These are phyloP conservation scores for Alouatta palliata DNA, from an alignment of 2,113 vertebrate genomes.

Conservation along the genomic window DNA sequence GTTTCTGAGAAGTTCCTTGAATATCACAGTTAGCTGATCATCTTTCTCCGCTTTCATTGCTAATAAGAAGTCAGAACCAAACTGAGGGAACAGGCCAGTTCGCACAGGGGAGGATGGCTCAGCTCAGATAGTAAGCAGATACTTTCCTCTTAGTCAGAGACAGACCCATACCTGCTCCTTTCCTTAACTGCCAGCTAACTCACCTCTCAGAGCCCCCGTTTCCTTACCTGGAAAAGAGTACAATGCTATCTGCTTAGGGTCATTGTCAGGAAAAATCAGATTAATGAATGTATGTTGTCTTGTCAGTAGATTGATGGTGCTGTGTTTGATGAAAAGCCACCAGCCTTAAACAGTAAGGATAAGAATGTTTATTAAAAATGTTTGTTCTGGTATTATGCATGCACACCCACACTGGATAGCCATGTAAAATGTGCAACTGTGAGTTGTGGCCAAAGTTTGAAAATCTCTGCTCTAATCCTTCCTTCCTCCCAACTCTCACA, in stretches of 20 bases:
- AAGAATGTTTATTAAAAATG: not conserved
- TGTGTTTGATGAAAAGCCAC: not conserved
- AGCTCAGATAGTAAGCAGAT: not conserved
- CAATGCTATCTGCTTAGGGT: not conserved
- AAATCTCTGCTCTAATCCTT: not conserved
- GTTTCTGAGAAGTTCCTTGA: not conserved
- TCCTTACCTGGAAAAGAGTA: not conserved
- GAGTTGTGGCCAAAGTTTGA: not conserved
- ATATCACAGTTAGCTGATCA: not conserved
- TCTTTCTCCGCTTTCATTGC: not conserved
- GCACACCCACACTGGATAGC: not conserved
- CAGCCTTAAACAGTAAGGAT: not conserved
- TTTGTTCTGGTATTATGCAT: not conserved
- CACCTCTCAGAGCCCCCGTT: not conserved
- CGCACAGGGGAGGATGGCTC: not conserved
- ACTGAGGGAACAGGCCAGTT: not conserved
- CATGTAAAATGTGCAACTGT: not conserved
- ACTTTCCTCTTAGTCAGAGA: not conserved
- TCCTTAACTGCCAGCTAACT: not conserved
- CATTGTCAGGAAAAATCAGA: not conserved
- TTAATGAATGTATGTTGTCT: not conserved
- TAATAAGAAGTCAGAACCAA: conserved; percentile 3
- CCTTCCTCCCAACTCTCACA: not conserved
- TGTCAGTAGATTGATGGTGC: not conserved
- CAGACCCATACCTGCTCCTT: not conserved